A percentile compares a stretch with the other conserved stretches of the same genome.
phyloP scores from a whole-genome alignment of 2,113 vertebrate species.

The Suricata suricatta region DNA sequence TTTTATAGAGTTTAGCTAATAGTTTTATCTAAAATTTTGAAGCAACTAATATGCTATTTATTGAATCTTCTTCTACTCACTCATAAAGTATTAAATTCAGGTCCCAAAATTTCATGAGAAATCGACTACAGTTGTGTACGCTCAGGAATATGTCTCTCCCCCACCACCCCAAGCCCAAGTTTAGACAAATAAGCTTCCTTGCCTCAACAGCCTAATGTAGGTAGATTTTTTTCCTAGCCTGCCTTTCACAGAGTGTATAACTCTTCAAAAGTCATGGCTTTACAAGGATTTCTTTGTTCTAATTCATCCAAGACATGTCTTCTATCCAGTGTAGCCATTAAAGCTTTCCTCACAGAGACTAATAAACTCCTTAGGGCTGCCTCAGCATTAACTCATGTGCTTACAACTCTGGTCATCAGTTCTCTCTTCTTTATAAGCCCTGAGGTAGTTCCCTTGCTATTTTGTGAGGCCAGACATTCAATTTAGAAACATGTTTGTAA shows the following conservation, averaged over 20 bases:
- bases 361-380: background rate
- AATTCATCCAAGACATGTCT: background rate
- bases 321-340: background rate
- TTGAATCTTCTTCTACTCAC: background rate
- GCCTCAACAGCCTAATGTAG: background rate
- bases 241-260: background rate
- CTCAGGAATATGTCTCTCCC: background rate
- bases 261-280: background rate
- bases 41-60: background rate
- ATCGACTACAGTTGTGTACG: background rate
- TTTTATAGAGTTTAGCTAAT: background rate
- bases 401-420: background rate
- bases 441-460: background rate
- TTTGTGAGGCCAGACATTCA: background rate
- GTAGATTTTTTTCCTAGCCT: background rate
- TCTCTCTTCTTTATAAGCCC: background rate
- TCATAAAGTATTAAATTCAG: slow-evolving; percentile 1
- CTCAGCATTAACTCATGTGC: background rate
- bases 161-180: background rate
- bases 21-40: background rate
- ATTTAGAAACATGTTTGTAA: slow-evolving; percentile 5
- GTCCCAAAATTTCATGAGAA: background rate
- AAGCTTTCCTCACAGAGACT: background rate
- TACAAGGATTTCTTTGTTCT: background rate
- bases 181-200: background rate